Evolutionary conservation across 1,140 invertebrate species (phyloP), one percentile per base, ranked within the genome.

Genomic region (Triops cancriformis): DNA sequence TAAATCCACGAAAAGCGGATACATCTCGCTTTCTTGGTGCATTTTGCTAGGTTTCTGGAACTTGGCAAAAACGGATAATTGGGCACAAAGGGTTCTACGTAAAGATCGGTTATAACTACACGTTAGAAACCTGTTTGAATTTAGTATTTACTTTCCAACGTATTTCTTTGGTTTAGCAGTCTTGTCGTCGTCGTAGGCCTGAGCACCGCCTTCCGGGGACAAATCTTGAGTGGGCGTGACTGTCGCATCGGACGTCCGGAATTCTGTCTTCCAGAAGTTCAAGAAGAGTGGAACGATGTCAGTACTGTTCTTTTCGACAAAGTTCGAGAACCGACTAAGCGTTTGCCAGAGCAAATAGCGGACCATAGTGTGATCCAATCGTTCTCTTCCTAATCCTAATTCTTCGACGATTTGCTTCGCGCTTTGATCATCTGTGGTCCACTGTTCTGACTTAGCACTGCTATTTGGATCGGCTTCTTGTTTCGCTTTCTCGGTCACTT

Each of bases 1-100:
- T 73, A 97, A 87, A 81, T 95, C 90, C 80, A 91, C 85, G 82
- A 92, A 96, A 28, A 95, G 88, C 79, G 89, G 87, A 80, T 88
- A 88, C 51, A 97, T 86, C 80, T 94, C 89, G 7, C 89, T 84
- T 84, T 95, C 92, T 79, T 89, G 89, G 81, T 91, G 90, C 73
- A 96, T 84, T 10, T 90, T 90, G 83, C 89, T 90, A 0, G 94
- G 94, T 84, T 94, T 95, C 75, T 89, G 89, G 78, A 96, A 89
- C 80, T 91, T 91, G 3, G 90, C 85, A 83, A 98, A 91, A 26
- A 97, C 86, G 80, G 90, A 86, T 81, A 96, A 86, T 80, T 93
- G 89, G 14, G 90, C 88, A 72, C 93, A 84, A 1, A 96, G 85
- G 26, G 90, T 87, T 78, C 31, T 64, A 6, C 23, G n/a, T 6